Conservation (phyloP, 2,888 invertebrate genomes). For the Linnaemya tessellans region DNA sequence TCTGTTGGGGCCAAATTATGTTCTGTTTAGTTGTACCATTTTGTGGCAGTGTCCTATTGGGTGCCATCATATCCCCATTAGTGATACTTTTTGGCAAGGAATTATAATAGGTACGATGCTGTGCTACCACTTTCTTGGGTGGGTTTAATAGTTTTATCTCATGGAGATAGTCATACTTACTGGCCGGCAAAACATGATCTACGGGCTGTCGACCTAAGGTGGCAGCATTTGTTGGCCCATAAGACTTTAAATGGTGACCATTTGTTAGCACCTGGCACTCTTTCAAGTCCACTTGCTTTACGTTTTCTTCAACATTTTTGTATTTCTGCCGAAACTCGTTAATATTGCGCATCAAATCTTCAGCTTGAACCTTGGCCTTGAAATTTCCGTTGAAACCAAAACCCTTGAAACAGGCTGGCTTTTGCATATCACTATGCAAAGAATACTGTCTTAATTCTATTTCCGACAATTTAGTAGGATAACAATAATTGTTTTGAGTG, state of each 20-base stretch:
- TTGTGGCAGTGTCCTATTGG: slow-evolving; percentile 84
- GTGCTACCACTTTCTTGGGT: slow-evolving; percentile 75
- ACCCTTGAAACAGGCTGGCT: slow-evolving; percentile 37
- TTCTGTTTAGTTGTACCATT: slow-evolving; percentile 75
- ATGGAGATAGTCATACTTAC: slow-evolving; percentile 82
- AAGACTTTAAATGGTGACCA: slow-evolving; percentile 36
- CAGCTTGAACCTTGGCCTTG: slow-evolving; percentile 83
- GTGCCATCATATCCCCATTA: slow-evolving; percentile 86
- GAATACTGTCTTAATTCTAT: slow-evolving; percentile 69
- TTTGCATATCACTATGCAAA: slow-evolving; percentile 64
- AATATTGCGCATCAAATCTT: slow-evolving; percentile 86
- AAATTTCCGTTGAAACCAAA: slow-evolving; percentile 70
- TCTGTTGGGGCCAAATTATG: slow-evolving; percentile 78
- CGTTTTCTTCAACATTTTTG: slow-evolving; percentile 84
- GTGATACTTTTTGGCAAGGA: slow-evolving; percentile 82
- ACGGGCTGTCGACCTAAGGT: slow-evolving; percentile 57
- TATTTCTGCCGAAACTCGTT: slow-evolving; percentile 87
- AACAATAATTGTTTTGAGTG: slow-evolving; percentile 57
- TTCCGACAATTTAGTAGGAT: slow-evolving; percentile 68
- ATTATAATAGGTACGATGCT: slow-evolving; percentile 79
- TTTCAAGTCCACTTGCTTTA: slow-evolving; percentile 39
- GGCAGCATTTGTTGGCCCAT: slow-evolving; percentile 54
- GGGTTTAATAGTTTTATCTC: slow-evolving; percentile 82
- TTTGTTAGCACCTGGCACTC: slow-evolving; percentile 6
- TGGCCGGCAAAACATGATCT: slow-evolving; percentile 58